Evolutionary conservation across 2,797 vertebrate genomes (phyloP), one percentile per base, ranked within the genome.

Genomic region (Eulemur albifrons): DNA sequence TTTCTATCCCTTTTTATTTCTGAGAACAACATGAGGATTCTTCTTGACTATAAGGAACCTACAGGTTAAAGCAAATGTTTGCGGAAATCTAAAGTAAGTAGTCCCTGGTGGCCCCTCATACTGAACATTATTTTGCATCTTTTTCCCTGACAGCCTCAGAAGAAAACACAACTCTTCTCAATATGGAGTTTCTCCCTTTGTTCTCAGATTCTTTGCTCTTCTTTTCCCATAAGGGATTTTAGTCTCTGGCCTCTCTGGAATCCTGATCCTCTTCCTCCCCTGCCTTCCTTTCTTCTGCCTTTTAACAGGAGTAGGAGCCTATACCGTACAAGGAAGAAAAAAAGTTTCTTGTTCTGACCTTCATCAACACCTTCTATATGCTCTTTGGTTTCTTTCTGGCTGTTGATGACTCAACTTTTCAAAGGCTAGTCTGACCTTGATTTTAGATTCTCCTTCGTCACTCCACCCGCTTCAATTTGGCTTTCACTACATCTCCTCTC

Each of bases 401-500:
- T 88, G 7, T 86, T 93, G 61, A 67, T 83, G 32, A 93, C 72
- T 93, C 50, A 48, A 4, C 27, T 94, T 85, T 72, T 72, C 67
- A 89, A 88, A 92, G 40, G 40, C 89, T 30, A 48, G 6, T 48
- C 54, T 93, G 80, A 54, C 76, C 76, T 97, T 93, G 61, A 15
- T 67, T 90, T 86, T 70, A 45, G 43, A 76, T 82, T 81, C 61
- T 88, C 83, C 65, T 88, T 57, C 79, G 63, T 93, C 93, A 83
- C 32, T 93, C 70, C 88, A 61, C 32, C 52, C 45, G 15, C 40
- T 80, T 93, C 54, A 59, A 0, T 90, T 54, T 85, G 86, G 77
- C 61, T 57, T 77, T 85, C 43, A 87, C 35, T 76, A 32, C 61
- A 59, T 67, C 50, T 94, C 84, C 23, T 50, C 12, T 93, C 38